Base-by-base conservation (phyloP, 92 coral and sea anemone genomes). In the Pocillopora meandrina region DNA sequence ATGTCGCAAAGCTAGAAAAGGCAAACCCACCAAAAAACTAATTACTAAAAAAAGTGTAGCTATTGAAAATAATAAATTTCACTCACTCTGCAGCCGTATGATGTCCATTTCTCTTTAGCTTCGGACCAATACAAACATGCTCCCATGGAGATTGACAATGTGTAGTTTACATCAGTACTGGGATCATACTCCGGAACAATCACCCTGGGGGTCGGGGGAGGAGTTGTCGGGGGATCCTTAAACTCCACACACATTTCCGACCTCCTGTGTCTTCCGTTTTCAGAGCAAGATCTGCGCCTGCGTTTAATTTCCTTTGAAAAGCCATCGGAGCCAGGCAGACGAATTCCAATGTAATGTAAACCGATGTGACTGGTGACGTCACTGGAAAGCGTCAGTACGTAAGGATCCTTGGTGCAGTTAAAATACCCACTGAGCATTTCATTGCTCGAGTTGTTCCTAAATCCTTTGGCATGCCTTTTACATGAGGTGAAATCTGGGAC, bases 71-170 rank as follows among this genome's bases (percentile, higher is more conserved):
- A 42, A 42, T 42, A 5, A 42, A 42, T 7, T 3, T 42, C 23
- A 36, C 98, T 89, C 81, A 95, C 98, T 87, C 93, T 77, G 71
- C 98, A 95, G 12, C 98, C 98, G 9, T 93, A 88, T 13, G 92
- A 85, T 11, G 95, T 95, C 98, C 98, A 95, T 52, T 78, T 91
- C 15, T 89, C 89, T 16, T 77, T 82, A 1, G 56, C 77, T 42
- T 91, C 97, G 12, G 90, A 90, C 98, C 97, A 95, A 67, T 93
- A 95, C 84, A 93, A 75, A 76, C 98, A 95, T 69, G 95, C 81
- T 82, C 84, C 93, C 82, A 91, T 80, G 57, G 93, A 88, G 69
- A 93, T 87, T 19, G 95, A 76, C 77, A 95, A 74, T 5, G 93
- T 89, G 75, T 95, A 95, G 86, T 95, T 95, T 8, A 85, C 92